These are phyloP conservation scores for Watsonalla cultraria DNA, from an alignment of 2,888 invertebrate species.

Conservation along the genomic window DNA sequence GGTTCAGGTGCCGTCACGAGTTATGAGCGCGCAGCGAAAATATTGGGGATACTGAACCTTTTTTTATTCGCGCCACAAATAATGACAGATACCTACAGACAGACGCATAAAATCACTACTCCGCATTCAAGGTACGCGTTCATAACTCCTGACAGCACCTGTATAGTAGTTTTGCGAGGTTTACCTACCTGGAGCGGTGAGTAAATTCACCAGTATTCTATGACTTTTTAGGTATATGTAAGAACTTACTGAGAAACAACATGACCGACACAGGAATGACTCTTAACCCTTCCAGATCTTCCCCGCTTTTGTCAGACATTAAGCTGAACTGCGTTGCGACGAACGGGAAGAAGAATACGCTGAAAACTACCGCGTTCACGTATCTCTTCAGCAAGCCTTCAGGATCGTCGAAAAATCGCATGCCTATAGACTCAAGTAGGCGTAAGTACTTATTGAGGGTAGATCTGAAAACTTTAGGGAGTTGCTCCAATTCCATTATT, in stretches of 20 bases:
- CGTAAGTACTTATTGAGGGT: slow-evolving; percentile 13
- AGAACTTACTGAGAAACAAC: slow-evolving; percentile 18
- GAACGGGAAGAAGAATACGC: slow-evolving; percentile 16
- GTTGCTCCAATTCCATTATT: slow-evolving; percentile 1
- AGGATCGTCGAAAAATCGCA: slow-evolving; percentile 18
- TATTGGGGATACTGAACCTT: too few species aligned
- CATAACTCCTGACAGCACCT: too few species aligned
- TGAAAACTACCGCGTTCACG: slow-evolving; percentile 13
- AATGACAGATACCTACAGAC: too few species aligned
- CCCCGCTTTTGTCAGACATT: slow-evolving; percentile 12
- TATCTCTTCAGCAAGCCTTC: slow-evolving; percentile 4
- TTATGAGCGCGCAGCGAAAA: too few species aligned
- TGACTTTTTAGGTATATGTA: too few species aligned
- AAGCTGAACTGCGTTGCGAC: slow-evolving; percentile 9
- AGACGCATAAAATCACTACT: too few species aligned
- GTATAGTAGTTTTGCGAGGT: too few species aligned
- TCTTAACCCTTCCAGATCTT: slow-evolving; percentile 16
- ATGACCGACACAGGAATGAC: slow-evolving; percentile 19
- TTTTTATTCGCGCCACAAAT: too few species aligned
- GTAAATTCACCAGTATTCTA: too few species aligned
- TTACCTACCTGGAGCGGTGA: too few species aligned
- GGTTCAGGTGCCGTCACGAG: too few species aligned
- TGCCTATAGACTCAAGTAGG: slow-evolving; percentile 17
- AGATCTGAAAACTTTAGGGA: slow-evolving; percentile 17
- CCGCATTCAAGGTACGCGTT: too few species aligned